Conservation (phyloP, 2,113 vertebrate species). For the Martes martes region DNA sequence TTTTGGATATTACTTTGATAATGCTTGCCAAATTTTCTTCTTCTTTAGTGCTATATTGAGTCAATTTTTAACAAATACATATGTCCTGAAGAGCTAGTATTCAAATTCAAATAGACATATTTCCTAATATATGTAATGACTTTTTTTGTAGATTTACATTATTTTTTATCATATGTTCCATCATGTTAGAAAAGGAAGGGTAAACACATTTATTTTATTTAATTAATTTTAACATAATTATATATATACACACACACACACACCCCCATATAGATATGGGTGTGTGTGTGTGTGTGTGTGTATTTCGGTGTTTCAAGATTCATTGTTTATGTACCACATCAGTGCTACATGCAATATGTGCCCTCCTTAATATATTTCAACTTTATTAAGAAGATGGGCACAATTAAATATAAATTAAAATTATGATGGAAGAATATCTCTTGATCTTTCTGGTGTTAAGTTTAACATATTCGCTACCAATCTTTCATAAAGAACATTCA, state of each 20-base stretch:
- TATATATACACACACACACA: too few relatives aligned
- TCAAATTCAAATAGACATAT: background rate
- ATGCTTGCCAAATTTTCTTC: background rate
- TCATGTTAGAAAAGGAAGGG: background rate
- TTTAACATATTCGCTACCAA: background rate
- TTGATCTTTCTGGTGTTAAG: background rate
- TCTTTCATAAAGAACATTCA: background rate
- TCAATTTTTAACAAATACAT: background rate
- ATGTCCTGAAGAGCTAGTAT: background rate
- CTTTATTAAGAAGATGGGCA: background rate
- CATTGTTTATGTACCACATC: too few relatives aligned
- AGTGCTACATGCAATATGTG: too few relatives aligned
- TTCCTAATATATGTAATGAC: background rate
- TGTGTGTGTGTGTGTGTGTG: too few relatives aligned
- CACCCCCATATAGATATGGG: too few relatives aligned
- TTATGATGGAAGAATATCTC: background rate
- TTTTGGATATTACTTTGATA: background rate
- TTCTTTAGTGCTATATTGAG: background rate
- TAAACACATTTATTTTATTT: background rate
- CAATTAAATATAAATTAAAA: background rate
- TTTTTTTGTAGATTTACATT: background rate
- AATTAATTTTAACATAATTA: too few relatives aligned
- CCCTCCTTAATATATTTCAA: background rate
- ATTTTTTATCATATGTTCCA: background rate
- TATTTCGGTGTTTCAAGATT: too few relatives aligned